Evolutionary conservation across 1,140 invertebrate genomes (phyloP).

Genomic region (Anastrepha ludens): DNA sequence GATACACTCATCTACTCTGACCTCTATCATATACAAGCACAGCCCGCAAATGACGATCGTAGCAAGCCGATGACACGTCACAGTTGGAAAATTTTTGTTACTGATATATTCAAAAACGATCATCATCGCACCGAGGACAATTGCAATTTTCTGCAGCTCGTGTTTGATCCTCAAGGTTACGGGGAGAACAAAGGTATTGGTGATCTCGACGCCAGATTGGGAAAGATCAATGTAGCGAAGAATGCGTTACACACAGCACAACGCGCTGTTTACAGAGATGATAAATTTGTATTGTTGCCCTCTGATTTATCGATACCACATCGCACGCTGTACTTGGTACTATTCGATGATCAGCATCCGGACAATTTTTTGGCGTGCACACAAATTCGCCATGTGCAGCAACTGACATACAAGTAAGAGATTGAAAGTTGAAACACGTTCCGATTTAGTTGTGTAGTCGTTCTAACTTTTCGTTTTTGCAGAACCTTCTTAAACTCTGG

Average conservation of each 20-base stretch:
- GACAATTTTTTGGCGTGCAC: constrained; percentile 90
- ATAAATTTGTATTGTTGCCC: constrained; percentile 79
- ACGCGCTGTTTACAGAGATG: constrained; percentile 81
- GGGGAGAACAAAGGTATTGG: constrained; percentile 84
- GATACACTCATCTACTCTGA: constrained; percentile 86
- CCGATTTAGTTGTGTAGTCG: neutral
- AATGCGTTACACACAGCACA: constrained; percentile 76
- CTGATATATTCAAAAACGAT: constrained; percentile 89
- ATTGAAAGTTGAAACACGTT: neutral
- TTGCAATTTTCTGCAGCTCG: constrained; percentile 88
- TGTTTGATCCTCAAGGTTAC: constrained; percentile 88
- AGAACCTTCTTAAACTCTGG: constrained; percentile 84
- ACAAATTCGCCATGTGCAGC: constrained; percentile 82
- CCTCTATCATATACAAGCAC: constrained; percentile 80
- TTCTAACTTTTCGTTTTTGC: too few species aligned
- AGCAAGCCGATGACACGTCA: constrained; percentile 81
- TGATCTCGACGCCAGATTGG: constrained; percentile 86
- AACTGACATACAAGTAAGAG: constrained; percentile 82
- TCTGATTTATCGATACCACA: constrained; percentile 82
- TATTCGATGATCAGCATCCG: constrained; percentile 86
- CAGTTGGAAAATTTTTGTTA: constrained; percentile 92
- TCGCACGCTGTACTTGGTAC: constrained; percentile 87
- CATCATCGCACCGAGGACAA: constrained; percentile 82
- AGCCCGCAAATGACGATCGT: constrained; percentile 61
- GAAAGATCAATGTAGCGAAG: constrained; percentile 82